phyloP scores from a whole-genome alignment of 1,140 invertebrate species.

The Drosophila tristis region DNA sequence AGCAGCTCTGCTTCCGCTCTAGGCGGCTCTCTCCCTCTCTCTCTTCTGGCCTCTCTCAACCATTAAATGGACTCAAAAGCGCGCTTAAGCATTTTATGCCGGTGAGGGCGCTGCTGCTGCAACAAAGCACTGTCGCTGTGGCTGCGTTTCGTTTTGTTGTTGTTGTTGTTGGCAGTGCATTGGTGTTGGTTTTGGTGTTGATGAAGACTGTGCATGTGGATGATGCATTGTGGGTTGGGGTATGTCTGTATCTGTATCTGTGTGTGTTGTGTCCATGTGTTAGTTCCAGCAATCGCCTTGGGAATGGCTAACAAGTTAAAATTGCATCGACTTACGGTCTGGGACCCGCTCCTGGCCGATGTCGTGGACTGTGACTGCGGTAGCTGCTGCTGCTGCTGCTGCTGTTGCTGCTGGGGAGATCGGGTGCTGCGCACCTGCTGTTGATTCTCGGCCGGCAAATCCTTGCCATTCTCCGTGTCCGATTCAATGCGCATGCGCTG shows the following conservation, averaged over 20 bases:
- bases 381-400: constrained; percentile 58
- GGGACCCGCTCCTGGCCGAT: constrained; percentile 64
- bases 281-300: constrained; percentile 41
- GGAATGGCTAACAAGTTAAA: constrained; percentile 48
- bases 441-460: constrained; percentile 36
- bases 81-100: constrained; percentile 36
- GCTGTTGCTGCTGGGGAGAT: constrained; percentile 61
- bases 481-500: constrained; percentile 82
- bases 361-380: constrained; percentile 44
- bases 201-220: constrained; percentile 41
- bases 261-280: constrained; percentile 18
- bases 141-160: constrained; percentile 3
- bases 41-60: constrained; percentile 1
- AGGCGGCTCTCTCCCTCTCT: constrained; percentile 1
- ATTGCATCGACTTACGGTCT: constrained; percentile 76
- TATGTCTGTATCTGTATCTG: constrained; percentile 36
- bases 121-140: constrained; percentile 8
- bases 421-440: constrained; percentile 42
- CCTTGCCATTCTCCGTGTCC: constrained; percentile 70
- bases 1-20: constrained; percentile 8
- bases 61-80: constrained; percentile 29
- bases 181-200: constrained; percentile 25
- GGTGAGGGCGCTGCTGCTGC: constrained; percentile 18
- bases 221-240: constrained; percentile 6
- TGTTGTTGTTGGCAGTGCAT: constrained; percentile 25